Evolutionary conservation across 2,797 vertebrate species (phyloP), one percentile per base, ranked within the genome.

Genomic region (Clamator glandarius): DNA sequence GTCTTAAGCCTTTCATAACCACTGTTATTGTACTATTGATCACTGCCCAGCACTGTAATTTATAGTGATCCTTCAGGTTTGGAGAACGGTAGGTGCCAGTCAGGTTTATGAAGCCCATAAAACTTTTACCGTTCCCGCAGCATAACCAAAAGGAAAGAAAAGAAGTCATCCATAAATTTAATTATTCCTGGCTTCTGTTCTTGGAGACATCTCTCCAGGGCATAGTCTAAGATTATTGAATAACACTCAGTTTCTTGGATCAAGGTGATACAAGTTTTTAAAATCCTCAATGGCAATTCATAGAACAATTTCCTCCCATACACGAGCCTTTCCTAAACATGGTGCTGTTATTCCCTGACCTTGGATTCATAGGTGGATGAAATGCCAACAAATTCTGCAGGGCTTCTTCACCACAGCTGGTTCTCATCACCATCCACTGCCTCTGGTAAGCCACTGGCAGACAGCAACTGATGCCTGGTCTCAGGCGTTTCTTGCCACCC

Each of bases 131-230:
- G 83, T 75, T 36, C 84, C 93, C 91, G 85, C 69, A 92, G 83
- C 73, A 88, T 80, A 95, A 95, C 77, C 69, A 90, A 94, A 89
- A 95, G 93, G 55, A 87, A 87, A 82, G 29, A 41, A 81, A 76
- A 86, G 73, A 52, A 57, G 54, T n/a, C 66, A 91, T 81, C 86
- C 29, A 84, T 92, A 96, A 95, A 94, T 96, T 79, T 91, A 96
- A 96, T 96, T 95, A 92, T 89, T 94, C 46, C 85, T 95, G 84
- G 91, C 74, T 95, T 94, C 86, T 93, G 57, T 78, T 95, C 88
- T 87, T 55, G 44, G 66, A 96, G 55, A 78, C 54, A 39, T 70
- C 75, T 95, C 94, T 91, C 90, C 74, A 63, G 93, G 89, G 92
- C 74, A 92, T 12, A 77, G 63, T 92, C 61, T 69, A 24, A 69